Percentiles rank a stretch among this genome's conserved stretches.
Evolutionary conservation across 2,113 vertebrate species (phyloP).

Genomic region (Paratilapia polleni): DNA sequence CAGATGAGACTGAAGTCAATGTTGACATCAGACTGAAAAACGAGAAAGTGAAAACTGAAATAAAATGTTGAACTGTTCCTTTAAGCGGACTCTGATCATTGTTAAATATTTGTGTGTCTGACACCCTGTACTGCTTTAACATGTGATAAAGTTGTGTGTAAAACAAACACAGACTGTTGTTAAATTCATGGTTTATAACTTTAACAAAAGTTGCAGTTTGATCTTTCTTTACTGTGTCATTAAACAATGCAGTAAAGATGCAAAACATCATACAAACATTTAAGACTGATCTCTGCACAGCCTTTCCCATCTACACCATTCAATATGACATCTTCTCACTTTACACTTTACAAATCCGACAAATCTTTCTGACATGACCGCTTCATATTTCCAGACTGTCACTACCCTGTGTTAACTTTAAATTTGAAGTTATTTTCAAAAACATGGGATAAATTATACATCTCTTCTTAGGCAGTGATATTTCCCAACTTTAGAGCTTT

Average conservation of each 20-base stretch:
- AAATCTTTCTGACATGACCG: neutral
- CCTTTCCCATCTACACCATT: neutral
- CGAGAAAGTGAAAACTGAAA: neutral
- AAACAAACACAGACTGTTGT: neutral
- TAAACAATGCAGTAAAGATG: neutral
- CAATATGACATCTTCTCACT: neutral
- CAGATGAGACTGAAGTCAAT: neutral
- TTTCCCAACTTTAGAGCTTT: neutral
- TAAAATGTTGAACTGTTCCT: neutral
- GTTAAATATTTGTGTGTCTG: neutral
- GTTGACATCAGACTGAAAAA: no score
- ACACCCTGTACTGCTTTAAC: neutral
- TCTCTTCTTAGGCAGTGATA: neutral
- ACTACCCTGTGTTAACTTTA: neutral
- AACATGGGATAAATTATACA: neutral
- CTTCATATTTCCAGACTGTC: neutral
- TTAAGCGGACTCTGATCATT: no score
- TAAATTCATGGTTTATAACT: neutral
- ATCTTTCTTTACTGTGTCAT: neutral
- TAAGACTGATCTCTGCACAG: constrained; percentile 1
- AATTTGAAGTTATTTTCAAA: no score
- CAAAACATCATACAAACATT: neutral
- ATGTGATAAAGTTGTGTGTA: neutral
- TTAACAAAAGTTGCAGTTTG: constrained; percentile 5
- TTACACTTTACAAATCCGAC: neutral